Percentiles rank a stretch among this genome's conserved stretches.
These are phyloP conservation scores for Camponotus pennsylvanicus DNA, from an alignment of 1,140 invertebrate species.

Conservation along the genomic window DNA sequence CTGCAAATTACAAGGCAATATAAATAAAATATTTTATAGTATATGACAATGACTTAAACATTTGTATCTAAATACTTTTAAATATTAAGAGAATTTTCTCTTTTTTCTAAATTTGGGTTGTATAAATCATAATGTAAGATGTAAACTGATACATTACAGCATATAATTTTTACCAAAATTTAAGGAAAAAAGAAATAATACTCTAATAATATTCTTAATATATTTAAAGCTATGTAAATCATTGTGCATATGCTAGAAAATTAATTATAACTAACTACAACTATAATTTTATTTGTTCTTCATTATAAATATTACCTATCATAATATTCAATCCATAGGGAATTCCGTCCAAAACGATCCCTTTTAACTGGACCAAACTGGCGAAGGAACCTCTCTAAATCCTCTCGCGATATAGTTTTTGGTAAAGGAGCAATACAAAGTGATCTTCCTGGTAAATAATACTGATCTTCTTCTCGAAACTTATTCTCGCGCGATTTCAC, in stretches of 20 bases:
- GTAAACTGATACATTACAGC: too few relatives aligned
- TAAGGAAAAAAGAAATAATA: background rate
- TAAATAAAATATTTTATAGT: slow-evolving; percentile 19
- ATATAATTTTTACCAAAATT: background rate
- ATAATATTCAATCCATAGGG: slow-evolving; percentile 78
- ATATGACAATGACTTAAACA: background rate
- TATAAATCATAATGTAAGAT: background rate
- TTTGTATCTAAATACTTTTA: background rate
- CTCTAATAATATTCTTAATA: background rate
- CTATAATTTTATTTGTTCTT: background rate
- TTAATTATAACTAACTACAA: background rate
- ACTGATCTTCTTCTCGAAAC: slow-evolving; percentile 14
- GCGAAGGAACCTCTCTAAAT: slow-evolving; percentile 79
- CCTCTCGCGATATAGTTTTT: slow-evolving; percentile 41
- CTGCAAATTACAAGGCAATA: slow-evolving; percentile 68
- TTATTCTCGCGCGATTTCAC: slow-evolving; percentile 29
- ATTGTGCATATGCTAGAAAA: background rate
- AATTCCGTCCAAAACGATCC: slow-evolving; percentile 70
- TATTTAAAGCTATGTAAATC: background rate
- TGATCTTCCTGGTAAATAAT: slow-evolving; percentile 73
- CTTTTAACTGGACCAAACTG: slow-evolving; percentile 81
- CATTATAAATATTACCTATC: slow-evolving; percentile 70
- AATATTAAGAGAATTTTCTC: background rate
- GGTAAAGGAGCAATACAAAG: slow-evolving; percentile 83
- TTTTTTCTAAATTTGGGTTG: background rate